Evolutionary conservation across 2,888 invertebrate species (phyloP).

Genomic region (Lasioglossum villosulum): DNA sequence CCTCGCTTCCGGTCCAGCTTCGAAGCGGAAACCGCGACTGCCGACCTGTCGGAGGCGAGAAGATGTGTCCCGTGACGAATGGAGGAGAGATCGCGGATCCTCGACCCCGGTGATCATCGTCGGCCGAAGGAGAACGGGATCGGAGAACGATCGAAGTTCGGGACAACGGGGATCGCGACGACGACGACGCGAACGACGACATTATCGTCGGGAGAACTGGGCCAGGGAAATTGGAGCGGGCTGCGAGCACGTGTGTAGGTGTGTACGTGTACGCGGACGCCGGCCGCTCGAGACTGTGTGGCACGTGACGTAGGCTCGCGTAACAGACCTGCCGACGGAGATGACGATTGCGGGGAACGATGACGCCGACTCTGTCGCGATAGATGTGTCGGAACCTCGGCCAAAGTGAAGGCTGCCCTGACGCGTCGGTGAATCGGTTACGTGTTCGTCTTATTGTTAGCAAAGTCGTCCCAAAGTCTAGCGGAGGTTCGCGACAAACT

Average conservation of each 20-base stretch:
- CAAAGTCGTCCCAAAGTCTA: conserved; percentile 78
- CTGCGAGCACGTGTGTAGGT: neutral
- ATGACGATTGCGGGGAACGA: conserved; percentile 55
- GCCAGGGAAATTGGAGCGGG: conserved; percentile 16
- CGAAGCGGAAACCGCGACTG: neutral
- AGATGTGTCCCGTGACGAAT: neutral
- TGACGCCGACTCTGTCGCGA: conserved; percentile 53
- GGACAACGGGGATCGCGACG: conserved; percentile 1
- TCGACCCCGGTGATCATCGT: neutral
- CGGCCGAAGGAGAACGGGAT: neutral
- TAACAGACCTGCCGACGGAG: conserved; percentile 27
- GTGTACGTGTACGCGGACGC: neutral
- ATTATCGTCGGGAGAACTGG: conserved; percentile 6
- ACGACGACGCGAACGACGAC: neutral
- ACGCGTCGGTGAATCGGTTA: conserved; percentile 38
- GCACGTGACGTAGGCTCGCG: conserved; percentile 10
- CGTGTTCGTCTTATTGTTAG: conserved; percentile 29
- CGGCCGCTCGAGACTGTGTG: neutral
- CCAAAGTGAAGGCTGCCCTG: conserved; percentile 80
- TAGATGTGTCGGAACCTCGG: conserved; percentile 81
- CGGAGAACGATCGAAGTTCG: conserved; percentile 20
- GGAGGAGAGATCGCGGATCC: neutral
- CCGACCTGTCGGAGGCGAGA: neutral
- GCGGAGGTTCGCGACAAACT: conserved; percentile 82
- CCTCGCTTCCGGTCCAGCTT: neutral